Conservation (phyloP, 2,113 vertebrate species). For the Delphinus delphis region DNA sequence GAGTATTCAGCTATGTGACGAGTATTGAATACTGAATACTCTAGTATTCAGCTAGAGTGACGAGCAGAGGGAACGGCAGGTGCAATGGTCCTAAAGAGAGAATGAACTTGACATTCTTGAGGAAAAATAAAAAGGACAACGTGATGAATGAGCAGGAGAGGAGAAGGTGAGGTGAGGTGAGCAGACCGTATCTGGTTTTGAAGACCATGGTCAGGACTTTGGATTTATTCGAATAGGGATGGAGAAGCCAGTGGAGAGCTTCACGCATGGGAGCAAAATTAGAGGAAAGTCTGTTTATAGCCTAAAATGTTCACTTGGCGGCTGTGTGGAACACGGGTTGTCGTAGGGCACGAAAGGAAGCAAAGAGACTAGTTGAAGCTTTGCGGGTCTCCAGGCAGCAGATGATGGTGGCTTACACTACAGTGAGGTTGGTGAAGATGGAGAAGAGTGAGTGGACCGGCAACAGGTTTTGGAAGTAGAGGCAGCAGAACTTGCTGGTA, state of each 20-base stretch:
- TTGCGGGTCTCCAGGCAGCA: neutral
- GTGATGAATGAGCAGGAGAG: neutral
- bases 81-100: neutral
- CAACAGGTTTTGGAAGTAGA: neutral
- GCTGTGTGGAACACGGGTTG: fast-evolving
- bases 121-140: neutral
- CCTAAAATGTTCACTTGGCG: neutral
- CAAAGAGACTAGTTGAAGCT: neutral
- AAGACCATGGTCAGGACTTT: neutral
- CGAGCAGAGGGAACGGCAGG: neutral
- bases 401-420: neutral
- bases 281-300: neutral
- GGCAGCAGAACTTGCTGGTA: neutral
- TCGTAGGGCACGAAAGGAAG: neutral
- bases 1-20: neutral
- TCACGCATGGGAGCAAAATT: neutral
- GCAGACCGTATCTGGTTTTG: neutral
- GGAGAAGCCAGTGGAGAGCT: neutral
- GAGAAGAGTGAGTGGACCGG: neutral
- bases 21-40: no score
- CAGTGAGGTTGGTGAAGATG: fast-evolving
- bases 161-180: neutral
- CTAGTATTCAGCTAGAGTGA: no score
- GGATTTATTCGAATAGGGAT: neutral
- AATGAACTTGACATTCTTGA: neutral